Base-by-base conservation (phyloP, 2,797 vertebrate species). In the Enoplosus armatus region DNA sequence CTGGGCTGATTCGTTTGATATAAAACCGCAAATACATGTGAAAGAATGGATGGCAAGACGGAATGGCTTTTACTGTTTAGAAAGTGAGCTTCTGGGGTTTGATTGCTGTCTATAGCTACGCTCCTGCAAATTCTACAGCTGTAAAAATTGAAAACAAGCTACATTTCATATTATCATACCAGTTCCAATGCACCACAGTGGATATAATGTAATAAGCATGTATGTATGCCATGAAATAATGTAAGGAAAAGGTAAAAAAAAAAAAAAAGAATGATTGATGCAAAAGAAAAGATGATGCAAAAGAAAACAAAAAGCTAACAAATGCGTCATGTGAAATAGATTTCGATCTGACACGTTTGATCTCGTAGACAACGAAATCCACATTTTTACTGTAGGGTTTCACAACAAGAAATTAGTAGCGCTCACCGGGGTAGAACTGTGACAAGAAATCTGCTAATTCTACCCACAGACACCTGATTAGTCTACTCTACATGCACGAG, bases 1-100 rank as follows among this genome's bases (percentile, higher is more conserved):
- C 68, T 43, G 66, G 83, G 84, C 82, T 84, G 81, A 85, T 85
- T 83, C 6, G 33, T 80, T 66, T 84, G 75, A 87, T 67, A 53
- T 51, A 29, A 76, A 41, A 80, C 72, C 50, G 50, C 48, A 59
- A 66, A 65, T 82, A 65, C 51, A 63, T 69, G 69, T 7, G 15
- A 70, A 74, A 72, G 67, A 75, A 62, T 54, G 33, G 51, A 63
- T 22, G 53, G 50, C 24, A 37, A 10, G 31, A 79, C 37, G 18
- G 26, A 47, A 65, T 14, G 1, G 37, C 22, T 84, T 74, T 43
- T 22, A 51, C 20, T 37, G 54, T 70, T 56, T 8, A 64, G 27
- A 37, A 66, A 62, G 24, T 45, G 33, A 77, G 60, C 3, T 45
- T 69, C 29, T 69, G 61, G 20, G 27, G 20, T 71, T 43, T 78